Percentiles rank a stretch among this genome's conserved stretches.
phyloP scores from a whole-genome alignment of 1,140 invertebrate species.

The Choristoneura fumiferana region DNA sequence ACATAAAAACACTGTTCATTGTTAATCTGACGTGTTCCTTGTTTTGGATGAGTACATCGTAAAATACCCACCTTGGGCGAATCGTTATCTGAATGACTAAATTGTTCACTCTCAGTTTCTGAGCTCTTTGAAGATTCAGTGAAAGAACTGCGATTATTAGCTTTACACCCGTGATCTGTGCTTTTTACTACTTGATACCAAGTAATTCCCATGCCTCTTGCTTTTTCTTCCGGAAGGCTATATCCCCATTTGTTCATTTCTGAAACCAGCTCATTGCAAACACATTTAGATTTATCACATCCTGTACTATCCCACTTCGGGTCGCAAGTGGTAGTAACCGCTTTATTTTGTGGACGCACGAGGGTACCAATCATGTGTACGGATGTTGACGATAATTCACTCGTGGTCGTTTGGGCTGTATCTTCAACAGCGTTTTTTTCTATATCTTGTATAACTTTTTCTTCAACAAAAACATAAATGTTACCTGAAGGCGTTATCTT shows the following conservation, averaged over 20 bases:
- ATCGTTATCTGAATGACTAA: too few species aligned
- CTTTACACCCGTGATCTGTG: constrained; percentile 30
- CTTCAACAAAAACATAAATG: constrained; percentile 38
- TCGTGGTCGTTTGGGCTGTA: not conserved
- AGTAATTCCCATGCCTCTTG: too few species aligned
- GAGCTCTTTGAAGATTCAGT: constrained; percentile 1
- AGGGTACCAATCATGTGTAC: constrained; percentile 20
- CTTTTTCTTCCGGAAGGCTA: not conserved
- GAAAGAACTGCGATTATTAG: constrained; percentile 18
- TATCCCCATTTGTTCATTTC: constrained; percentile 24
- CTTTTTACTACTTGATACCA: too few species aligned
- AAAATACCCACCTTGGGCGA: too few species aligned
- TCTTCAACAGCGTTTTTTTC: constrained; percentile 17
- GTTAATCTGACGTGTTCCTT: too few species aligned
- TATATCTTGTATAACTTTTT: constrained; percentile 27
- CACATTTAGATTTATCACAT: constrained; percentile 41
- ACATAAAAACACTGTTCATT: constrained; percentile 24
- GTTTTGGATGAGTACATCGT: too few species aligned
- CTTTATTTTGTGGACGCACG: constrained; percentile 29
- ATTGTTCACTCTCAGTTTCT: constrained; percentile 20
- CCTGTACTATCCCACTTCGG: constrained; percentile 22
- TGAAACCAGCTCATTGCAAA: constrained; percentile 30
- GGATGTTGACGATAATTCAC: too few species aligned
- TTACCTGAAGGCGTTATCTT: constrained; percentile 49
- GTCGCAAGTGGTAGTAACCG: constrained; percentile 41